Evolutionary conservation across 2,113 vertebrate genomes (phyloP), one percentile per base, ranked within the genome.

Genomic region (Clupea harengus): DNA sequence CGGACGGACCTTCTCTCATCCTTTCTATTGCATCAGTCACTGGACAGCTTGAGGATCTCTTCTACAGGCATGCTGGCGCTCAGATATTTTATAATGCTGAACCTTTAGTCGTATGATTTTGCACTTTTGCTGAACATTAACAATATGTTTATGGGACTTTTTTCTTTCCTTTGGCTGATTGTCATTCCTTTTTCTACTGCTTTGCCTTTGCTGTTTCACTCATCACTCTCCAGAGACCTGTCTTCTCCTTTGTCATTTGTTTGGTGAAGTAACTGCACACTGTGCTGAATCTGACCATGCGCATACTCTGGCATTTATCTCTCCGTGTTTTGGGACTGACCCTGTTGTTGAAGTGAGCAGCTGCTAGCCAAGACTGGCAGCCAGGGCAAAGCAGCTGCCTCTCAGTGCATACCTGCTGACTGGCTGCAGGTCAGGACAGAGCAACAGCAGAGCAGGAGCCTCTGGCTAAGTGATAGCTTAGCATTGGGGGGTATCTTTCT

Each of bases 301-400:
- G 4, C 72, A 44, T 18, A 32, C 32, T 17, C 11, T 78, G 72
- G 28, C 11, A 78, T 28, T 39, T 4, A 39, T 3, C 72, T 0
- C 25, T 39, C 17, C 11, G 10, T 72, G 64, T 32, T 39, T 32
- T 78, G 72, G 32, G 28, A 39, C 72, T 78, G 28, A 32, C 72
- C 28, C 72, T 78, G 25, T 17, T 78, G 28, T 45, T 83, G 52
- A 45, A 28, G 54, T 54, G 83, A 39, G 85, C 82, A 84, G 13
- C 81, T 82, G 54, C 44, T 47, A 54, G 72, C 75, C 54, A 86
- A 54, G 67, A 20, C 60, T 85, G 83, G 20, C 82, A 44, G 52
- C n/a, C 44, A 83, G 32, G 57, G 83, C 72, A 44, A 13, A 32
- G 25, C 72, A 78, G 72, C 72, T 39, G 72, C 72, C 13, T 78